Evolutionary conservation across 2,888 invertebrate genomes (phyloP), one percentile per base, ranked within the genome.

Genomic region (Halocaridina rubra): DNA sequence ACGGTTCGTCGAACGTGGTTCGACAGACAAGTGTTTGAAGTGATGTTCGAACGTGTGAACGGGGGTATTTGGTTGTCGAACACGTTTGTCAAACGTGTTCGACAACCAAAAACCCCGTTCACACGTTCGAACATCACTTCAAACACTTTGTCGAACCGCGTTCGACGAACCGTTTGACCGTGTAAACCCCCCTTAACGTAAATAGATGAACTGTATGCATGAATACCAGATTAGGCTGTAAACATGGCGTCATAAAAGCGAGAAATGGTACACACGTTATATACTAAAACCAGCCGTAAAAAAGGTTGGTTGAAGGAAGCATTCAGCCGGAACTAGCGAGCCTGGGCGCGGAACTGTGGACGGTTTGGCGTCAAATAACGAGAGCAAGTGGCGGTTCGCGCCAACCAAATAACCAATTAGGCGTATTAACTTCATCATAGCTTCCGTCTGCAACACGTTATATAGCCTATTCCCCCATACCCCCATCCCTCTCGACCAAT

Each of bases 381-480:
- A 29, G n/a, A 30, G 69, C n/a, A 69, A 69, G 69, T 29, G n/a
- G n/a, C 19, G 69, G 69, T 69, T 69, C 29, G 32, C 69, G 30
- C 69, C 27, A 32, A 69, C 69, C 30, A 69, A 29, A 69, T 69
- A 29, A 69, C 69, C 69, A 69, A 69, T 29, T 29, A 69, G 29
- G 29, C 32, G 69, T 69, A 69, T 69, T 69, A 69, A 69, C 16
- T 29, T 29, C 69, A 29, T 69, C 27, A 69, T 69, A 32, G 27
- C 30, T 69, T 29, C 69, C 69, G 69, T 69, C 69, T 29, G 29
- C 69, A 69, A n/a, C 69, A 29, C 5, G 27, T 8, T 39, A 27
- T 8, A 22, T 16, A 39, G 16, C 4, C 64, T 24, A 8, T 13
- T 46, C 8, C 46, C 13, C n/a, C n/a, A n/a, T n/a, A n/a, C n/a